A percentile compares a stretch with the other conserved stretches of the same genome.
These are phyloP conservation scores for Luidia sarsii DNA, from an alignment of 53 echinoderm and acorn worm species.

Conservation along the genomic window DNA sequence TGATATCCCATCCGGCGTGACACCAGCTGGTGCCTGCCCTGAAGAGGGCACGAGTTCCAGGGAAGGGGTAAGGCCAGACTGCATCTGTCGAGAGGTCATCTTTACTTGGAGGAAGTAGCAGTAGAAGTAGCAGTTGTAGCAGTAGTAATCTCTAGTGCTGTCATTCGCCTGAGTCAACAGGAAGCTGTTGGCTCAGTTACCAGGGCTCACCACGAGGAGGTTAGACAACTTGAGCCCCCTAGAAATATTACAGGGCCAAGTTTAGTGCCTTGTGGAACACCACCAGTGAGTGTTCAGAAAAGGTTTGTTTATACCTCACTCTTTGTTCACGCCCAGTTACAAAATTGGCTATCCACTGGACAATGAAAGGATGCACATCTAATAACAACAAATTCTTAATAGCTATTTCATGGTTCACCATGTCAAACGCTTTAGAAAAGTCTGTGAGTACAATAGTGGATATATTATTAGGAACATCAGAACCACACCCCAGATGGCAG, in stretches of 20 bases:
- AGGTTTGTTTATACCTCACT: background rate
- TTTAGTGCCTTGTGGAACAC: constrained; percentile 14
- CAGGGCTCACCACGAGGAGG: too few relatives aligned
- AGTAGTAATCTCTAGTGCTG: too few relatives aligned
- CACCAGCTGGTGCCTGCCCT: constrained; percentile 3
- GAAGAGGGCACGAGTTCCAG: background rate
- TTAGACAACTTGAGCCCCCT: too few relatives aligned
- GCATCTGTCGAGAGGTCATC: too few relatives aligned
- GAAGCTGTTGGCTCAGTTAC: too few relatives aligned
- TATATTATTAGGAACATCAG: background rate
- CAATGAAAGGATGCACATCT: background rate
- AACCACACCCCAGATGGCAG: constrained; percentile 14
- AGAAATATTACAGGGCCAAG: background rate
- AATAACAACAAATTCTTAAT: background rate
- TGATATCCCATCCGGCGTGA: background rate
- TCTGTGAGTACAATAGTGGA: constrained; percentile 27
- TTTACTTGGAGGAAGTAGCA: too few relatives aligned
- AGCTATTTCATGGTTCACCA: constrained; percentile 8
- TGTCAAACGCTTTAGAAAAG: constrained; percentile 44
- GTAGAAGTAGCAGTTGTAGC: too few relatives aligned
- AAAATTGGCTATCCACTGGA: constrained; percentile 1
- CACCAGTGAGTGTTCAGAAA: background rate
- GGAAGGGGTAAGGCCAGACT: too few relatives aligned
- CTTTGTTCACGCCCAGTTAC: constrained; percentile 2
- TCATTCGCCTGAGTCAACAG: too few relatives aligned